Conservation (phyloP, 2,797 vertebrate species). For the Poecilia wingei region DNA sequence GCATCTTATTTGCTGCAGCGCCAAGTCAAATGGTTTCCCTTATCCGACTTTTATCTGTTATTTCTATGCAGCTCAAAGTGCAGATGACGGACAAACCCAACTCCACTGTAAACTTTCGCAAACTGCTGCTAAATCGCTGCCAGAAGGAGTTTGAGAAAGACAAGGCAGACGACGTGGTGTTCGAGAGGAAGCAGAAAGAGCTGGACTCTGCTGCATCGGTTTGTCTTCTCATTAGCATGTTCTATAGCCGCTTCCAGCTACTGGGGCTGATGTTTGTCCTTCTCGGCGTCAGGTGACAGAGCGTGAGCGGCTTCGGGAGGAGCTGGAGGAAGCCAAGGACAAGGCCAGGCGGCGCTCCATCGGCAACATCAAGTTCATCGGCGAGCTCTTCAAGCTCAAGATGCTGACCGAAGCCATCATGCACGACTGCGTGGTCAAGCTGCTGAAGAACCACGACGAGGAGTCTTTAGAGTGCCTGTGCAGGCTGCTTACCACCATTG, state of each 20-base stretch:
- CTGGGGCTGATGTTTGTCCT: neutral
- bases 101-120: conserved; percentile 94
- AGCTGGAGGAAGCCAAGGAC: conserved; percentile 94
- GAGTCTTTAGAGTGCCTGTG: conserved; percentile 97
- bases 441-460: conserved; percentile 95
- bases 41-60: neutral
- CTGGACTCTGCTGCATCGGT: conserved; percentile 92
- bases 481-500: conserved; percentile 94
- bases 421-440: conserved; percentile 97
- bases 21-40: neutral
- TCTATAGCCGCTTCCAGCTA: neutral
- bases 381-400: conserved; percentile 97
- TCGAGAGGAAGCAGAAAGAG: conserved; percentile 97
- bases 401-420: conserved; percentile 99
- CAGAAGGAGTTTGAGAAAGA: conserved; percentile 99
- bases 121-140: conserved; percentile 94
- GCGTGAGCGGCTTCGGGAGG: conserved; percentile 89
- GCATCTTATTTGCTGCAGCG: no score
- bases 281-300: conserved; percentile 83
- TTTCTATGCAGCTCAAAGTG: conserved; percentile 87
- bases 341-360: conserved; percentile 94
- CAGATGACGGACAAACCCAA: conserved; percentile 95
- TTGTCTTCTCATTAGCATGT: conserved; percentile 31
- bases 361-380: conserved; percentile 97
- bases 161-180: conserved; percentile 95